These are phyloP conservation scores for Myotis daubentonii DNA, from an alignment of 2,797 vertebrate species.

Conservation along the genomic window DNA sequence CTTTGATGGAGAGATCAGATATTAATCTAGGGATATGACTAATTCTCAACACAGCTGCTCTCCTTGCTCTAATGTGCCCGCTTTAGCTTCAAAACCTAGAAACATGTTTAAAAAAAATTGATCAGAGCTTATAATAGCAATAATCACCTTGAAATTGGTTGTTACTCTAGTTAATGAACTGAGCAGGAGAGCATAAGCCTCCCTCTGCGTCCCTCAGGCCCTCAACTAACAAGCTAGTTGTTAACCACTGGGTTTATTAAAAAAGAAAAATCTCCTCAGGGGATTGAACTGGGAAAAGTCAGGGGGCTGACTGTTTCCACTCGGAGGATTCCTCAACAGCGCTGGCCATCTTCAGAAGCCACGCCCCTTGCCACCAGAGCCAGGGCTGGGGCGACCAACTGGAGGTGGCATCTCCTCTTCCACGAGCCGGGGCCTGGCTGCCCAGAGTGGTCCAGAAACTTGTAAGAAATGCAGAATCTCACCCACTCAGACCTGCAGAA, in stretches of 20 bases:
- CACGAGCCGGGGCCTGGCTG: neutral
- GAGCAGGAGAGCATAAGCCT: constrained; percentile 81
- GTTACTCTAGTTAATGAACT: constrained; percentile 86
- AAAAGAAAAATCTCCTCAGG: constrained; percentile 71
- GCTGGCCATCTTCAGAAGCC: neutral
- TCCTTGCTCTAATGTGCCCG: constrained; percentile 79
- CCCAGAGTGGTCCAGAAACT: neutral
- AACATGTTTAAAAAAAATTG: constrained; percentile 85
- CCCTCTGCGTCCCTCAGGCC: constrained; percentile 80
- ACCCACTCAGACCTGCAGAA: neutral
- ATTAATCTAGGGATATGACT: constrained; percentile 86
- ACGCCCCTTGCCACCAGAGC: neutral
- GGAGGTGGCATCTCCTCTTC: neutral
- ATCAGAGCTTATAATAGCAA: constrained; percentile 87
- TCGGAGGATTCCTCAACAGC: neutral
- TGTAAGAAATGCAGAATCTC: neutral
- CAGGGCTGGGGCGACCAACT: neutral
- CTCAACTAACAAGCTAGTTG: constrained; percentile 82
- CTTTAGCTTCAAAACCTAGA: constrained; percentile 84
- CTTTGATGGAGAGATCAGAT: constrained; percentile 87
- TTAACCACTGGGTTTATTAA: constrained; percentile 79
- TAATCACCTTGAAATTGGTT: constrained; percentile 89
- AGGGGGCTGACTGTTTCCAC: neutral
- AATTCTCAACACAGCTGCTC: constrained; percentile 86
- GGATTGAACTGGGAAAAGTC: constrained; percentile 39